These are phyloP conservation scores for Tuta absoluta DNA, from an alignment of 2,888 invertebrate genomes.

Conservation along the genomic window DNA sequence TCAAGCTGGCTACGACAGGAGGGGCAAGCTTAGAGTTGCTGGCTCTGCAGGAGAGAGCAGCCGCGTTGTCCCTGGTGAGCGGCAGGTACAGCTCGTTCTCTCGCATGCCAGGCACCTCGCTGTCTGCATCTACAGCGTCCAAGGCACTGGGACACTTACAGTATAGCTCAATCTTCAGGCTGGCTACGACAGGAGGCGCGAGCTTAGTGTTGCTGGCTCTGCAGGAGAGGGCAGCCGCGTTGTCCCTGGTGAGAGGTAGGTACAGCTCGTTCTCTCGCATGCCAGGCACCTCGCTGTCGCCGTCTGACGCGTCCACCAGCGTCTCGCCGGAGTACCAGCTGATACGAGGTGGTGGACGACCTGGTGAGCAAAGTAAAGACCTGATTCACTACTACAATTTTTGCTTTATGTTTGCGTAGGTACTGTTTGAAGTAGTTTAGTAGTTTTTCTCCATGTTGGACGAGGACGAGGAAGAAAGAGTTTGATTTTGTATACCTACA, in stretches of 20 bases:
- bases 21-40: constrained; percentile 86
- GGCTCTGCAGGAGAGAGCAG: constrained; percentile 86
- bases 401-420: too few relatives aligned
- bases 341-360: constrained; percentile 87
- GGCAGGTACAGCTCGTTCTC: too few relatives aligned
- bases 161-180: constrained; percentile 86
- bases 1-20: constrained; percentile 84
- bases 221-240: constrained; percentile 86
- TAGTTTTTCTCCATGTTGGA: too few relatives aligned
- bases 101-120: too few relatives aligned
- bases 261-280: constrained; percentile 86
- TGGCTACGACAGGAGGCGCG: constrained; percentile 84
- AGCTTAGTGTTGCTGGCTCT: constrained; percentile 88
- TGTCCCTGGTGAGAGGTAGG: constrained; percentile 84
- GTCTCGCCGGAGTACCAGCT: constrained; percentile 90
- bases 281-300: constrained; percentile 82
- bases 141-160: constrained; percentile 77
- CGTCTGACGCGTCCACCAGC: constrained; percentile 85
- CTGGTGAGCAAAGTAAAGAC: constrained; percentile 59
- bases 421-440: too few relatives aligned
- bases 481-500: too few relatives aligned
- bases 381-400: too few relatives aligned
- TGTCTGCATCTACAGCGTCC: too few relatives aligned
- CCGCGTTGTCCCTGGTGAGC: too few relatives aligned
- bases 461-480: too few relatives aligned